These are phyloP conservation scores for Drosophila subpulchrella DNA, from an alignment of 1,140 invertebrate genomes.

Conservation along the genomic window DNA sequence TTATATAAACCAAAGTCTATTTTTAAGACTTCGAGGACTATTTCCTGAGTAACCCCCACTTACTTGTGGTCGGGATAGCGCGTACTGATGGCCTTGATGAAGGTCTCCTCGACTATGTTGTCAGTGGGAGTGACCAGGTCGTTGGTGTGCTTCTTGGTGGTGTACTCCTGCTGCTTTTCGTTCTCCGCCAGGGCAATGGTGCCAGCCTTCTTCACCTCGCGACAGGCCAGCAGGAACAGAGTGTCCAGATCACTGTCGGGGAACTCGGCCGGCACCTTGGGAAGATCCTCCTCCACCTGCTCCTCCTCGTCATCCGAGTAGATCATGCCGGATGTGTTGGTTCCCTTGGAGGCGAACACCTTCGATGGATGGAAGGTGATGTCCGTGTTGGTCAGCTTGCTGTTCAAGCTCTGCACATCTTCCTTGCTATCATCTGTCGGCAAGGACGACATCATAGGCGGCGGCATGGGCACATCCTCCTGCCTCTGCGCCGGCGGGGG, in stretches of 20 bases:
- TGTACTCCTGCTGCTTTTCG: slow-evolving; percentile 8
- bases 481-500: slow-evolving; percentile 7
- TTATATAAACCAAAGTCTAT: too few relatives aligned
- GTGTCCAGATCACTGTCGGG: slow-evolving; percentile 22
- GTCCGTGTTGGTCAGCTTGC: slow-evolving; percentile 56
- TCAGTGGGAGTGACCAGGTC: slow-evolving; percentile 29
- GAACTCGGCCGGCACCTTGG: neutral
- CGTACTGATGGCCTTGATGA: slow-evolving; percentile 35
- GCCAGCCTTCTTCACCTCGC: slow-evolving; percentile 31
- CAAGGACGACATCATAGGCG: slow-evolving; percentile 25
- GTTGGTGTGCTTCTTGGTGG: slow-evolving; percentile 16
- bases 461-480: slow-evolving; percentile 34
- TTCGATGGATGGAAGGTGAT: slow-evolving; percentile 51
- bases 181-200: slow-evolving; percentile 24
- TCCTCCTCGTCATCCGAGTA: slow-evolving; percentile 1
- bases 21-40: neutral
- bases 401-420: slow-evolving; percentile 5
- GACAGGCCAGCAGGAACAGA: slow-evolving; percentile 28
- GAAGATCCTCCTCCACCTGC: slow-evolving; percentile 1
- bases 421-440: too few relatives aligned
- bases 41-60: slow-evolving; percentile 1
- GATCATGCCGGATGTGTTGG: slow-evolving; percentile 50
- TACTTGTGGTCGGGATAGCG: slow-evolving; percentile 61
- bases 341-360: slow-evolving; percentile 44
- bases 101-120: slow-evolving; percentile 41